Base-by-base conservation (phyloP, 2,113 vertebrate species). In the Cervus canadensis region DNA sequence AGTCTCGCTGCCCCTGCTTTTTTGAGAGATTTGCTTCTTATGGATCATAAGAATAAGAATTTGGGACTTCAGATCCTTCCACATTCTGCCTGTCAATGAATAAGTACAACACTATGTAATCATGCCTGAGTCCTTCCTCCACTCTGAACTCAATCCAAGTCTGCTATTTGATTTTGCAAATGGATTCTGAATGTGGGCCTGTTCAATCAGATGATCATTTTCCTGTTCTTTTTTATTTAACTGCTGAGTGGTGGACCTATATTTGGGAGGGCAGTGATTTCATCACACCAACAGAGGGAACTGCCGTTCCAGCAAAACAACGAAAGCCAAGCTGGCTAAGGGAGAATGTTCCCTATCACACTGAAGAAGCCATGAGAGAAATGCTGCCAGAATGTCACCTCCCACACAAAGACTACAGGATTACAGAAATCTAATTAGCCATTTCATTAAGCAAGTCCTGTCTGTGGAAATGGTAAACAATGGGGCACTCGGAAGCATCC, bases 371-470 rank as follows among this genome's bases (percentile, higher is more conserved):
- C 98, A 98, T 97, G 93, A 36, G 98, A 99, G 98, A 98, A 98
- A 98, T 98, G 97, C 91, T n/a, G 92, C 97, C 94, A 92, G 98
- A 98, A 98, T 98, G 98, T 98, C 98, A 98, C 98, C 97, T 98
- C 98, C 95, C 97, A 98, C 89, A 98, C 97, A 98, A 86, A 96
- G 98, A 98, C n/a, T 45, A 97, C 97, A 98, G 98, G 98, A 99
- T 99, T 99, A 98, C 98, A 98, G 95, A 99, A 99, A 99, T 98
- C 98, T 99, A 99, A 99, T 99, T 99, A 99, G 98, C 97, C 97
- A 96, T 99, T 99, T 98, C 98, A 99, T 99, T 99, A 98, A 95
- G 96, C 2, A 78, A 98, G 97, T 97, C 88, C 95, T 98, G 97
- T 98, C 97, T 97, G 87, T 88, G 89, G 98, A 95, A 94, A 97